phyloP scores from a whole-genome alignment of 2,888 invertebrate genomes.

The Incurvaria masculella region DNA sequence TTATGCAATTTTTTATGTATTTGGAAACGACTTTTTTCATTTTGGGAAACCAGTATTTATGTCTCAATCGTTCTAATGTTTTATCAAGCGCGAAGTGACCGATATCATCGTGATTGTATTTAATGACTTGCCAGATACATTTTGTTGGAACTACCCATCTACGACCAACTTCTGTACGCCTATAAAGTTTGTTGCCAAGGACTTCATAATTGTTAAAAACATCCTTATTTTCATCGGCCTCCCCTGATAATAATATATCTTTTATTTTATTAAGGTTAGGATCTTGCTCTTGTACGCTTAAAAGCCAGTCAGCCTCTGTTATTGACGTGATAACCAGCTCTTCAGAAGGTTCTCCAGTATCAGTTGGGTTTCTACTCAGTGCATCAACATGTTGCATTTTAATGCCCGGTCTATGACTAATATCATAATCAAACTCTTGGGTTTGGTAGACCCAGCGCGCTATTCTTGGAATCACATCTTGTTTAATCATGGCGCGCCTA shows the following conservation, averaged over 20 bases:
- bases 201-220: slow-evolving; percentile 18
- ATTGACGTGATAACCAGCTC: slow-evolving; percentile 9
- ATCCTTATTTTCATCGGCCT: slow-evolving; percentile 14
- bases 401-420: slow-evolving; percentile 4
- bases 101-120: slow-evolving; percentile 20
- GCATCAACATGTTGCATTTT: slow-evolving; percentile 23
- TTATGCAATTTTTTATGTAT: slow-evolving; percentile 22
- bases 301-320: slow-evolving; percentile 17
- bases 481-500: slow-evolving; percentile 19
- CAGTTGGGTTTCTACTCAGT: slow-evolving; percentile 17
- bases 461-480: slow-evolving; percentile 17
- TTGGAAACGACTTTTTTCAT: slow-evolving; percentile 19
- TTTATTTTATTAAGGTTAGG: slow-evolving; percentile 9
- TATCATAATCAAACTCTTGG: slow-evolving; percentile 3
- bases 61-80: slow-evolving; percentile 10
- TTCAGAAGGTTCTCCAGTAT: not conserved
- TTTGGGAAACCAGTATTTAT: slow-evolving; percentile 19
- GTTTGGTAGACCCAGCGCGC: not conserved
- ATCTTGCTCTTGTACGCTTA: slow-evolving; percentile 18
- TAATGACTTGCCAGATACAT: slow-evolving; percentile 8
- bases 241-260: slow-evolving; percentile 15
- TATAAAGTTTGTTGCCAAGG: slow-evolving; percentile 19
- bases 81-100: slow-evolving; percentile 23
- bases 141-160: slow-evolving; percentile 20
- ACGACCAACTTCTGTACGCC: slow-evolving; percentile 17